Evolutionary conservation across 2,113 vertebrate species (phyloP).

Genomic region (sheep (Ovis aries)): DNA sequence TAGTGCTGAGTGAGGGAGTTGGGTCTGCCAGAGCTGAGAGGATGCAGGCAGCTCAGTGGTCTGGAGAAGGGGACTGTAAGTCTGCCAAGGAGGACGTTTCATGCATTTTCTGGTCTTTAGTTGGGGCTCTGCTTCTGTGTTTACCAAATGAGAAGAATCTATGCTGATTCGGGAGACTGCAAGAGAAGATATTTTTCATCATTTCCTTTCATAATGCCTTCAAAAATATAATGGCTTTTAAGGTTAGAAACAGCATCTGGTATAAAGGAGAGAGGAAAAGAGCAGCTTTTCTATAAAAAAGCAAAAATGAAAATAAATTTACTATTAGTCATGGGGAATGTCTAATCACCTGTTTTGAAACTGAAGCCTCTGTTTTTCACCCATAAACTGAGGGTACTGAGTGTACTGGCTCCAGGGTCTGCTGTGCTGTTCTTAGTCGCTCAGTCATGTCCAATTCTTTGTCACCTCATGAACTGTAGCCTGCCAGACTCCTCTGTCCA

Average conservation of each 20-base stretch:
- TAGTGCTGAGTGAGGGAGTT: neutral
- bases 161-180: neutral
- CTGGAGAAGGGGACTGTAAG: neutral
- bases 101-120: neutral
- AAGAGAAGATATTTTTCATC: neutral
- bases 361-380: neutral
- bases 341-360: neutral
- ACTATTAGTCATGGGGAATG: neutral
- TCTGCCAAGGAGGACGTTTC: neutral
- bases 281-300: neutral
- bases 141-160: neutral
- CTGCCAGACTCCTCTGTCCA: neutral
- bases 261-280: neutral
- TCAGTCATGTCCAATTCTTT: neutral
- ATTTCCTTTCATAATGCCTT: neutral
- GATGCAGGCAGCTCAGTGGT: neutral
- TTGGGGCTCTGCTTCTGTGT: neutral
- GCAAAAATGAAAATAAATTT: neutral
- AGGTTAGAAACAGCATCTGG: neutral
- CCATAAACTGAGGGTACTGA: neutral
- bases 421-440: neutral
- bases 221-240: constrained; percentile 35
- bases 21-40: neutral
- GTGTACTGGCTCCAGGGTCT: neutral
- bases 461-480: neutral